Evolutionary conservation across 2,113 vertebrate genomes (phyloP), one percentile per base, ranked within the genome.

Genomic region (Phylloscopus whistleri): DNA sequence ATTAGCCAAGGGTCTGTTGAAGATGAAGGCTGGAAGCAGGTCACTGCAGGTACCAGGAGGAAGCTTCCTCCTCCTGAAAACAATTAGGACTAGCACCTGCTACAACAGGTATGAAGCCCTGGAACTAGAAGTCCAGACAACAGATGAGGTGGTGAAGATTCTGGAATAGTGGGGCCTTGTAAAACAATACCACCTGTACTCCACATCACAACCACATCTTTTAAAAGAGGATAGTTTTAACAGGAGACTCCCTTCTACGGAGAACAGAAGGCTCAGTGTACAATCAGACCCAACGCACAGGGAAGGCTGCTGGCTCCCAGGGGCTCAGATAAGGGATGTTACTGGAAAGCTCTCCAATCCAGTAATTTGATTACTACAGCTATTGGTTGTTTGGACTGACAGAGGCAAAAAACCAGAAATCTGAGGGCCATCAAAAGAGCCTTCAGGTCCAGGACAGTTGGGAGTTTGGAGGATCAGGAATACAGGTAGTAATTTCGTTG

Each of bases 221-320:
- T 35, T 31, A 43, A 67, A 56, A 33, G 18, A 55, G 23, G 10
- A 10, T 49, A 23, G 8, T 13, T 56, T 28, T 66, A 48, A 30
- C 26, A 30, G 41, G 41, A 48, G 28, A 28, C 10, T 39, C 28
- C 26, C 41, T 84, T 64, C 33, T 64, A 39, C 39, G 39, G 48
- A 28, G 24, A n/a, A 46, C 14, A 23, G 49, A 46, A 14, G 17
- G 41, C 33, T 26, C 21, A 11, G 30, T 60, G 30, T 16, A 26
- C 26, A 62, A 8, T 33, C 0, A 0, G 23, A 46, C 49, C 16
- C 11, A 46, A 33, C 5, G 7, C 49, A 46, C 22, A 33, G 17
- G 22, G 23, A 48, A 48, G 7, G 33, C 22, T 64, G 22, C 18
- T 55, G n/a, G 19, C 33, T 74, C 69, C 28, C n/a, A 19, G 14